Percentiles rank a stretch among this genome's conserved stretches.
These are phyloP conservation scores for Graphium colonna DNA, from an alignment of 2,888 invertebrate genomes.

Conservation along the genomic window DNA sequence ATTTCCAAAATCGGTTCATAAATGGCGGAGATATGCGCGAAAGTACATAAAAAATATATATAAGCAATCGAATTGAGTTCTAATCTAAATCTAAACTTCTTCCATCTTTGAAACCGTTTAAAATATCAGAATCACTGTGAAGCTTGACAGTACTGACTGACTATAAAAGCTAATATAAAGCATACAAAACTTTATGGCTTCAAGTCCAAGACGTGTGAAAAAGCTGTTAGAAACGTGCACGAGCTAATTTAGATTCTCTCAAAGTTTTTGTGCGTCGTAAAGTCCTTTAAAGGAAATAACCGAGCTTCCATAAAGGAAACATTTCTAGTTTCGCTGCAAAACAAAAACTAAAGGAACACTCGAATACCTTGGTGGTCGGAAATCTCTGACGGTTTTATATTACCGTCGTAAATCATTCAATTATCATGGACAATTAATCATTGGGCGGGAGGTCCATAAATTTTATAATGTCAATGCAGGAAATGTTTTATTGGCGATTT, in stretches of 20 bases:
- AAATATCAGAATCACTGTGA: too few species aligned
- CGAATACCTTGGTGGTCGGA: constrained; percentile 13
- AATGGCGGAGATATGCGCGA: too few species aligned
- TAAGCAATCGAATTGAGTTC: too few species aligned
- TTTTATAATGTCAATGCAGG: constrained; percentile 35
- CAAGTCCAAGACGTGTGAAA: background rate
- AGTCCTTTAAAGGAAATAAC: background rate
- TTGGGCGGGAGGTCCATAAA: constrained; percentile 27
- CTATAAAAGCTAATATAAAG: too few species aligned
- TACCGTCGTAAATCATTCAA: constrained; percentile 17
- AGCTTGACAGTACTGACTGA: too few species aligned
- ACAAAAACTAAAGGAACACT: constrained; percentile 4
- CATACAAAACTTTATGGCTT: too few species aligned
- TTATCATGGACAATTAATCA: constrained; percentile 14
- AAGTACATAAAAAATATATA: too few species aligned
- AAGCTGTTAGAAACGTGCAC: background rate
- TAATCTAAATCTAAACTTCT: too few species aligned
- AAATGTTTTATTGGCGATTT: constrained; percentile 37
- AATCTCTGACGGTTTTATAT: constrained; percentile 14
- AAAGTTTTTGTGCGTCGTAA: background rate
- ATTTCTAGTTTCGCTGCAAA: background rate
- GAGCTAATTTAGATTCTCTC: background rate
- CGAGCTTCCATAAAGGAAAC: constrained; percentile 13
- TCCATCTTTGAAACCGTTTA: too few species aligned
- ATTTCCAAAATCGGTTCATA: too few species aligned